Base-by-base conservation (phyloP, 2,888 invertebrate species). In the Emmelina monodactyla region DNA sequence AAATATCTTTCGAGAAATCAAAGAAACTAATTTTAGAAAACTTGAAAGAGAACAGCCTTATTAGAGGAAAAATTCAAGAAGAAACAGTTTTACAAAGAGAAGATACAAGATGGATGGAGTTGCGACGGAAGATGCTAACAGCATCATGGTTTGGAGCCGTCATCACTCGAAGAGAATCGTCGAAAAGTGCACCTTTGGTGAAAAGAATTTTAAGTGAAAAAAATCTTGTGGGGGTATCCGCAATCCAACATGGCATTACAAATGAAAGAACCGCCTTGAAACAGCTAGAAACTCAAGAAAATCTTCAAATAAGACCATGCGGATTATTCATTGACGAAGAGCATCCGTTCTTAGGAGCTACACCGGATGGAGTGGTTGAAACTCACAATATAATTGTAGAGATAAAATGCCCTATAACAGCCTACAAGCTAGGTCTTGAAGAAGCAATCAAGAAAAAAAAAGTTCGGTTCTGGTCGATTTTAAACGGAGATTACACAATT, bases 11-110 rank as follows among this genome's bases (percentile, higher is more conserved):
- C 11, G 16, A 34, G 14, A 16, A 10, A 16, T 14, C 16, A 22
- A 42, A 38, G 19, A 11, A 25, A 15, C 15, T 10, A 13, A 38
- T 36, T 37, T 32, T 39, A 9, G n/a, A 30, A 25, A 32, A 12
- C 9, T 11, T 9, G 19, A 31, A 11, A 34, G 35, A n/a, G 19
- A 34, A 29, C 14, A 31, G 22, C 3, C 10, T 13, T 13, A 11
- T 6, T 14, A 29, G 12, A 29, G 29, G 9, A 14, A 29, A 29
- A 13, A 14, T 14, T 13, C 38, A 28, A 35, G 35, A 29, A 13
- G 33, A 13, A 1, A 38, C 38, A 11, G 16, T 35, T n/a, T 13
- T 33, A 16, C 41, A 41, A 33, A 31, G 28, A 6, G 31, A 37
- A 5, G 16, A 34, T 14, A 30, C 28, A 11, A 11, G 4, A 4